Conservation (phyloP, 1,140 invertebrate species). For the Vanessa atalanta region DNA sequence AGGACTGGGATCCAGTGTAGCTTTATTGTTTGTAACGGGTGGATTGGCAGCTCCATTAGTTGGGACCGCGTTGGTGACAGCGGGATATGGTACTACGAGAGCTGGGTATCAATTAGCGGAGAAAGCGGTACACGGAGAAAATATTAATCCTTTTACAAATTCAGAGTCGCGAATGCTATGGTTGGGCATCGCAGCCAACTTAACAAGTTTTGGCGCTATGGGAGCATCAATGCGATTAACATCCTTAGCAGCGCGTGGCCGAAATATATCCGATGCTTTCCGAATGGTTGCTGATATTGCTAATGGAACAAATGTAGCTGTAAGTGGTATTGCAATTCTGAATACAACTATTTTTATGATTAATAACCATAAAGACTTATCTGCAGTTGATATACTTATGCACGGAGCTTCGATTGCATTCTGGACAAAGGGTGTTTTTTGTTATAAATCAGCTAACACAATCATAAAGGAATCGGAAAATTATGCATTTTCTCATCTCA, state of each 20-base stretch:
- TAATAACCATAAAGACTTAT: conserved; percentile 38
- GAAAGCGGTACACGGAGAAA: conserved; percentile 44
- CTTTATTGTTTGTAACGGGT: conserved; percentile 40
- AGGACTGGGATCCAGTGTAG: conserved; percentile 39
- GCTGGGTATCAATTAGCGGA: conserved; percentile 42
- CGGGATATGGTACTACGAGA: conserved; percentile 41
- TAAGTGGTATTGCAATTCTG: conserved; percentile 43
- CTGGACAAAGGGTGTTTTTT: conserved; percentile 48
- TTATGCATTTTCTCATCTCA: conserved; percentile 39
- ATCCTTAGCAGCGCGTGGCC: conserved; percentile 41
- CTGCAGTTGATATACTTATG: conserved; percentile 41
- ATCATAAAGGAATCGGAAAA: conserved; percentile 45
- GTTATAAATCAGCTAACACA: conserved; percentile 46
- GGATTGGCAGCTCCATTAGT: conserved; percentile 43
- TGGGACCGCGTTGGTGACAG: conserved; percentile 33
- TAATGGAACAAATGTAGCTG: conserved; percentile 41
- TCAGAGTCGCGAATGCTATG: conserved; percentile 48
- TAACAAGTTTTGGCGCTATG: conserved; percentile 49
- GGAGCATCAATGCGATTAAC: conserved; percentile 48
- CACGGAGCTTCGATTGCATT: conserved; percentile 45
- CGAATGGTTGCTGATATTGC: conserved; percentile 41
- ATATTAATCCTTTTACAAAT: conserved; percentile 44
- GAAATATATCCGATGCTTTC: conserved; percentile 42
- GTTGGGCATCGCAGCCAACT: conserved; percentile 48
- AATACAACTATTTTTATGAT: conserved; percentile 41